A percentile compares a stretch with the other conserved stretches of the same genome.
These are phyloP conservation scores for Cheilosia urbana DNA, from an alignment of 2,888 invertebrate genomes.

Conservation along the genomic window DNA sequence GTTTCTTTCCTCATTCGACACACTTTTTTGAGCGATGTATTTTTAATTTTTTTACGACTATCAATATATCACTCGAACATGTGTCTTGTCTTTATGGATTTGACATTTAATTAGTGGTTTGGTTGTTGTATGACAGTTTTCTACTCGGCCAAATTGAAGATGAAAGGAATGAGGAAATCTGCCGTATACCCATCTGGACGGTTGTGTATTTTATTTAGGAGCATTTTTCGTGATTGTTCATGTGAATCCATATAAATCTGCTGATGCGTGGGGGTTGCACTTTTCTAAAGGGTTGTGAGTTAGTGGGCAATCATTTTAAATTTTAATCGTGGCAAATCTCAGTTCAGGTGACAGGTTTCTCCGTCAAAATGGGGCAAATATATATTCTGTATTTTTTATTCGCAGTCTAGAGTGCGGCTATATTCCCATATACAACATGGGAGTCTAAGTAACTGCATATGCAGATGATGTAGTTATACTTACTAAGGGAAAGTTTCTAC, in stretches of 20 bases:
- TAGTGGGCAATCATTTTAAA: too few relatives aligned
- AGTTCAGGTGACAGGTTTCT: too few relatives aligned
- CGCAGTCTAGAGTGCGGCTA: too few relatives aligned
- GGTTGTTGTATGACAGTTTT: constrained; percentile 58
- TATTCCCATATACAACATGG: too few relatives aligned
- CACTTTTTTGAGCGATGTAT: constrained; percentile 39
- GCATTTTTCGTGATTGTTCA: not conserved
- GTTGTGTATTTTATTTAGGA: constrained; percentile 3
- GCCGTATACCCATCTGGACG: constrained; percentile 7
- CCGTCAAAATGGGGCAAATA: too few relatives aligned
- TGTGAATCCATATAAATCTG: not conserved
- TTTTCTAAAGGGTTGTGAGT: not conserved
- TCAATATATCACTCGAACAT: constrained; percentile 60
- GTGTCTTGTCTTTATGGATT: constrained; percentile 59
- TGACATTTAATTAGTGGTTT: constrained; percentile 55
- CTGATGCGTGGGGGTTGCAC: not conserved
- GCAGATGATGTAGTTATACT: too few relatives aligned
- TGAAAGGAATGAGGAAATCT: constrained; percentile 39
- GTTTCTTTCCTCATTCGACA: constrained; percentile 12
- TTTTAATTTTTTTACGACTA: constrained; percentile 53
- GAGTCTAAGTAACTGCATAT: too few relatives aligned
- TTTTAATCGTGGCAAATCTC: too few relatives aligned
- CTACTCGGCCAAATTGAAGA: constrained; percentile 15
- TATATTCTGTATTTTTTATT: too few relatives aligned
- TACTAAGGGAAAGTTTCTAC: too few relatives aligned